Evolutionary conservation across 2,888 invertebrate species (phyloP).

Genomic region (Terebella lapidaria): DNA sequence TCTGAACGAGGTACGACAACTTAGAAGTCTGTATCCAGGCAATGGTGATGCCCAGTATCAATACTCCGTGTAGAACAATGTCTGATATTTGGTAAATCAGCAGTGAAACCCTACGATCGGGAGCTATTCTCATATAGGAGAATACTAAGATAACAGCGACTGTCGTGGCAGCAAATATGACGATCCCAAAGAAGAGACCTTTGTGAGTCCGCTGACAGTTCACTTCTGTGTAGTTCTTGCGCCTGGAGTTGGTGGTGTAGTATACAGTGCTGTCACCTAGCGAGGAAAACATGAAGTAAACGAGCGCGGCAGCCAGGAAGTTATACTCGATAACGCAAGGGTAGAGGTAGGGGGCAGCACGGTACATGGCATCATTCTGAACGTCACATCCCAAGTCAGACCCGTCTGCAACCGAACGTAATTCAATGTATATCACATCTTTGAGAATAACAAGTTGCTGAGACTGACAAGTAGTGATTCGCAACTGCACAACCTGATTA

Average conservation of each 20-base stretch:
- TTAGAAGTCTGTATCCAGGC: slow-evolving; percentile 7
- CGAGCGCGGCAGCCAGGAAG: slow-evolving; percentile 11
- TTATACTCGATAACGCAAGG: slow-evolving; percentile 15
- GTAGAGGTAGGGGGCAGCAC: slow-evolving; percentile 15
- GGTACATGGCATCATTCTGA: slow-evolving; percentile 5
- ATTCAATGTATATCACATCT: too few relatives aligned
- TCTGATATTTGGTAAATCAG: slow-evolving; percentile 12
- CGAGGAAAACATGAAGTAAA: slow-evolving; percentile 10
- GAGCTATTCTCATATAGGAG: slow-evolving; percentile 3
- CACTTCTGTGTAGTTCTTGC: slow-evolving; percentile 2
- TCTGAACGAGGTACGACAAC: neutral
- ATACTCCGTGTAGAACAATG: slow-evolving; percentile 6
- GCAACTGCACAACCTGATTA: too few relatives aligned
- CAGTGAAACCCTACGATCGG: neutral
- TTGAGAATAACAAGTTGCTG: too few relatives aligned
- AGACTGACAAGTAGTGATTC: too few relatives aligned
- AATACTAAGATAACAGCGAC: slow-evolving; percentile 14
- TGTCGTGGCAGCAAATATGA: slow-evolving; percentile 9
- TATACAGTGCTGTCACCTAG: slow-evolving; percentile 1
- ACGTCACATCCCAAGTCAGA: neutral
- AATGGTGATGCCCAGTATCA: slow-evolving; percentile 1
- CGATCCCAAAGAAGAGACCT: slow-evolving; percentile 15
- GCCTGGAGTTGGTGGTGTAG: neutral
- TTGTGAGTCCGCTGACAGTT: slow-evolving; percentile 13
- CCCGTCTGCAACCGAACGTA: neutral